Base-by-base conservation (phyloP, 2,113 vertebrate species). In the Bucco capensis region DNA sequence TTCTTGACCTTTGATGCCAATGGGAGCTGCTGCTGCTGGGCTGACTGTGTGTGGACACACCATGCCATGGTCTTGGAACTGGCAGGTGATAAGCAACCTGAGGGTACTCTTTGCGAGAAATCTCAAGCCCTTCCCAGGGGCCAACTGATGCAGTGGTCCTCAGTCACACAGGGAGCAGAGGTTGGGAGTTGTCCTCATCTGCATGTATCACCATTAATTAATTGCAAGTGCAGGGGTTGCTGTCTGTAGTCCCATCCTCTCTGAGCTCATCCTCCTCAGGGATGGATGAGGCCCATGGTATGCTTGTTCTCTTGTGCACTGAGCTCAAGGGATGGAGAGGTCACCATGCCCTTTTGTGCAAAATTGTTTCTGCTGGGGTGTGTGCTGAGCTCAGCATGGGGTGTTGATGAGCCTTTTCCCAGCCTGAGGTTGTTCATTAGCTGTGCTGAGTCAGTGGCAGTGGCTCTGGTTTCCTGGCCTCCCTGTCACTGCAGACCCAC, bases 391-490 rank as follows among this genome's bases (percentile, higher is more conserved):
- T 93, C 75, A 75, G 81, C 1, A 0, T 50, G 46, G 75, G 51
- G 35, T 76, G 49, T 53, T 64, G 81, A 54, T 72, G 49, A 57
- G 30, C 54, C 19, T 92, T 84, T 88, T 87, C 65, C 31, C 44
- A 70, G 65, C 71, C 38, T 3, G 10, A 81, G 76, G 57, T 51
- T 1, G 1, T 38, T 65, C 30, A 13, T 47, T 74, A 91, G 25
- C 18, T 5, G 0, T 73, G 66, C 78, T 89, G 90, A 93, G 40
- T 93, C 87, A 89, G 86, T 90, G 72, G 21, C 65, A 54, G 70
- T 72, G 61, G 28, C 72, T 93, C 19, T 0, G 30, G 40, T 94
- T 97, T 95, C 73, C 62, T 88, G 58, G 58, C 28, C 8, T 25
- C 35, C 35, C 15, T 3, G 5, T 70, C 50, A 24, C 75, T 75